Base-by-base conservation (phyloP, 2,888 invertebrate species). In the Meteorus colon region DNA sequence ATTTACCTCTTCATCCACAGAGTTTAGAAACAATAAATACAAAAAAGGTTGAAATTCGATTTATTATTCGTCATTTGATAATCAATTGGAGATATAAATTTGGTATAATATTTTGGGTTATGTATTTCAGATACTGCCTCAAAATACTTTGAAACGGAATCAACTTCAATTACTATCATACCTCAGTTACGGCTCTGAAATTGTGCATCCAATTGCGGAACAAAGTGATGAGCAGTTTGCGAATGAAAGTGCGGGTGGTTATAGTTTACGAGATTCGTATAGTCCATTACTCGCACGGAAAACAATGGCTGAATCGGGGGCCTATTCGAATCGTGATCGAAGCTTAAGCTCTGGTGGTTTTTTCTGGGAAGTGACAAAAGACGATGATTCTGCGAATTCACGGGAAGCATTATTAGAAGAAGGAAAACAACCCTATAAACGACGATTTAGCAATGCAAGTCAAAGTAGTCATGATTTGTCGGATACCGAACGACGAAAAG, bases 181-280 rank as follows among this genome's bases (percentile, higher is more conserved):
- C 82, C 84, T 92, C 77, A 92, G 92, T 51, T 94, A 93, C 82
- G 94, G 94, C 16, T 94, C 95, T 1, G 95, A 95, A 89, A 94
- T 95, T 76, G 93, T 95, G 1, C 96, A 96, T 88, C 96, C 96
- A 4, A 96, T 96, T 82, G 96, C 95, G 0, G 96, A 96, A 90
- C 95, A 95, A 86, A 94, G 94, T 0, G 96, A 95, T 84, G 96
- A 96, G 88, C 94, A 91, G 88, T 86, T 88, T 80, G 81, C 88
- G 77, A 84, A 85, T 82, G 85, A 90, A 83, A 87, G 84, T 82
- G 83, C 86, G 45, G 84, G 84, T 51, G 86, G 86, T 69, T 88
- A 82, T 68, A 85, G 85, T 71, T 81, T 86, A 24, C 81, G 82
- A 12, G 84, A 85, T 73, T 83, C 85, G 4, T 88, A 86, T 78